phyloP scores from a whole-genome alignment of 1,140 invertebrate species.

The Coboldia fuscipes region DNA sequence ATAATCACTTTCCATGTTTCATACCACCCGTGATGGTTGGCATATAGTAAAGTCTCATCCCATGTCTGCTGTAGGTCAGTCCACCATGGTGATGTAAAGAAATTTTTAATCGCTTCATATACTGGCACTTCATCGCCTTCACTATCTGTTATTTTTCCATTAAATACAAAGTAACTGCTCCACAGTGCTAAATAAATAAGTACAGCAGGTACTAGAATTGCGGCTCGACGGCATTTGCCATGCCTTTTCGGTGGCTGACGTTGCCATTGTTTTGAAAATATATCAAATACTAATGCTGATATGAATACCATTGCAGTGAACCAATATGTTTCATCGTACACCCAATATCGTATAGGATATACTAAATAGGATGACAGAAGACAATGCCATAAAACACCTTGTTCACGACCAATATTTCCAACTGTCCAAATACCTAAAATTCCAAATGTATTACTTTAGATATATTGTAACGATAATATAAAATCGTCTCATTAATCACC shows the following conservation, averaged over 20 bases:
- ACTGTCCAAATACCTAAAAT: conserved; percentile 64
- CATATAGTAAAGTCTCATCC: conserved; percentile 49
- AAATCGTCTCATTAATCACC: conserved; percentile 30
- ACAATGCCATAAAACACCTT: conserved; percentile 41
- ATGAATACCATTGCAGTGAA: conserved; percentile 38
- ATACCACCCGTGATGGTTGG: conserved; percentile 60
- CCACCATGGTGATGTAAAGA: conserved; percentile 72
- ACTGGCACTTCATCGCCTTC: conserved; percentile 74
- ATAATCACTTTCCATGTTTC: conserved; percentile 71
- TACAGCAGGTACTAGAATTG: conserved; percentile 31
- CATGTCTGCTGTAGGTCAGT: conserved; percentile 50
- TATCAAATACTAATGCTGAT: conserved; percentile 43
- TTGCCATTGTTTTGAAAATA: conserved; percentile 55
- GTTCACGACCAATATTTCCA: conserved; percentile 70
- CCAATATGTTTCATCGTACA: conserved; percentile 44
- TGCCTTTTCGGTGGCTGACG: conserved; percentile 31
- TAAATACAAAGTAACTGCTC: conserved; percentile 69
- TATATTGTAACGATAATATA: neutral
- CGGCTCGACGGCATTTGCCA: conserved; percentile 20
- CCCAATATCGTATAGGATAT: conserved; percentile 39
- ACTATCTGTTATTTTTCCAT: conserved; percentile 63
- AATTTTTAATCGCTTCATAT: conserved; percentile 70
- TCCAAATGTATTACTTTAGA: neutral
- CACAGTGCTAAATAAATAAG: conserved; percentile 51
- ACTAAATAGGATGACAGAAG: conserved; percentile 42